Evolutionary conservation across 2,113 vertebrate genomes (phyloP).

Genomic region (Jaculus jaculus): DNA sequence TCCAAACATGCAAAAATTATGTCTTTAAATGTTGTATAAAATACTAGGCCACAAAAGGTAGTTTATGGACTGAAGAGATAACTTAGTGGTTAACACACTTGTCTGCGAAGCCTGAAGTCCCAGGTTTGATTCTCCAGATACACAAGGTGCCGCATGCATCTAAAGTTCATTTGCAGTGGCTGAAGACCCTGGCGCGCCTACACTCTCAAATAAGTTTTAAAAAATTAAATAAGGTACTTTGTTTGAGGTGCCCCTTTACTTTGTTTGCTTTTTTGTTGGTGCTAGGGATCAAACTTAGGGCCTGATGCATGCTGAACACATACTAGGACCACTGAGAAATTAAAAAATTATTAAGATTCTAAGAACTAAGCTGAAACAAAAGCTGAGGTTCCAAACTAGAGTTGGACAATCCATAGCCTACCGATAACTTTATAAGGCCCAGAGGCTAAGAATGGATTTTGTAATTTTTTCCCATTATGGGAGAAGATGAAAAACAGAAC

Average conservation of each 20-base stretch:
- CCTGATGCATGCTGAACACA: no score
- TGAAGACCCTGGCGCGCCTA: no score
- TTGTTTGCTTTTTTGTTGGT: not conserved
- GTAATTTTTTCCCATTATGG: not conserved
- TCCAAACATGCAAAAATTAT: not conserved
- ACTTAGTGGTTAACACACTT: no score
- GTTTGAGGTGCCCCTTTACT: not conserved
- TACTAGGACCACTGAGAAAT: not conserved
- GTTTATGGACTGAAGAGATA: no score
- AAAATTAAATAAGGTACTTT: not conserved
- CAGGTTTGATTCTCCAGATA: no score
- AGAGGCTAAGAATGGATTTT: not conserved
- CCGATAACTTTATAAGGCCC: not conserved
- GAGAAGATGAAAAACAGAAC: not conserved
- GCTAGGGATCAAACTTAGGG: not conserved
- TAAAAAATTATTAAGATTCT: not conserved
- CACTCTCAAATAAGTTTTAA: no score
- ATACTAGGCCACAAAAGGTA: not conserved
- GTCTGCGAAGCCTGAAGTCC: no score
- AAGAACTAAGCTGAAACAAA: not conserved
- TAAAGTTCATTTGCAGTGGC: no score
- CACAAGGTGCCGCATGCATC: no score
- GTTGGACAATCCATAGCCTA: not conserved
- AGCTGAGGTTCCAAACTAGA: not conserved
- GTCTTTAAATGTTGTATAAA: slow-evolving; percentile 7